Evolutionary conservation across 2,797 vertebrate species (phyloP).

Genomic region (Lepilemur ruficaudatus): DNA sequence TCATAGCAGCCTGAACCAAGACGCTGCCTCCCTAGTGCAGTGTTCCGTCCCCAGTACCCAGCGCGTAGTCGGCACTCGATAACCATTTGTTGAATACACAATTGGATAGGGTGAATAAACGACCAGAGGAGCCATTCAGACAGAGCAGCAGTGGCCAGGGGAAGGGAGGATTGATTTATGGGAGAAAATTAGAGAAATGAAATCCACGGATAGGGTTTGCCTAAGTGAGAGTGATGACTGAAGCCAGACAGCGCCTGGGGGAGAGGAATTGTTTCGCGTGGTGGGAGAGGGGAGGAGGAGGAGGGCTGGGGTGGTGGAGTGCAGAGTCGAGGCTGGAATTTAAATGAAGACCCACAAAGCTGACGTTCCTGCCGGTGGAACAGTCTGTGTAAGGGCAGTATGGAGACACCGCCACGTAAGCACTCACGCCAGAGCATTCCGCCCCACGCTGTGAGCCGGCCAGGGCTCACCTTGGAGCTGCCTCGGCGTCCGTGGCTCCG

Average conservation of each 20-base stretch:
- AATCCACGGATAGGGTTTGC: not conserved
- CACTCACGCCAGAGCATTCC: rapidly evolving
- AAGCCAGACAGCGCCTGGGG: not conserved
- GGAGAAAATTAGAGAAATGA: slow-evolving; percentile 46
- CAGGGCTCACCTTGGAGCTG: not conserved
- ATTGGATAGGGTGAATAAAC: not conserved
- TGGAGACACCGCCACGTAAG: not conserved
- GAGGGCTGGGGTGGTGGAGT: not conserved
- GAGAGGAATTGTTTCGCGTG: not conserved
- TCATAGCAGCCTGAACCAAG: not conserved
- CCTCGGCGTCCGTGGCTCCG: rapidly evolving
- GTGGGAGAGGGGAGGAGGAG: not conserved
- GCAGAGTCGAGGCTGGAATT: not conserved
- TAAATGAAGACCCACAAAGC: not conserved
- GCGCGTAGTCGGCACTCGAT: not conserved
- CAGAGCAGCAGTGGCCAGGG: not conserved
- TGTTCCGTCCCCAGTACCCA: not conserved
- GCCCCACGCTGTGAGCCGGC: rapidly evolving
- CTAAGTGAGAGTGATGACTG: slow-evolving; percentile 11
- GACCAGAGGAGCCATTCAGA: not conserved
- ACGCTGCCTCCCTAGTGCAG: not conserved
- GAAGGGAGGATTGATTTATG: slow-evolving; percentile 45
- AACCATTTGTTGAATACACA: not conserved
- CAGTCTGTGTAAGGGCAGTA: rapidly evolving
- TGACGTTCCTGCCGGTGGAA: rapidly evolving